Evolutionary conservation across 2,797 vertebrate species (phyloP), one percentile per base, ranked within the genome.

Genomic region (Poeciliopsis gracilis): DNA sequence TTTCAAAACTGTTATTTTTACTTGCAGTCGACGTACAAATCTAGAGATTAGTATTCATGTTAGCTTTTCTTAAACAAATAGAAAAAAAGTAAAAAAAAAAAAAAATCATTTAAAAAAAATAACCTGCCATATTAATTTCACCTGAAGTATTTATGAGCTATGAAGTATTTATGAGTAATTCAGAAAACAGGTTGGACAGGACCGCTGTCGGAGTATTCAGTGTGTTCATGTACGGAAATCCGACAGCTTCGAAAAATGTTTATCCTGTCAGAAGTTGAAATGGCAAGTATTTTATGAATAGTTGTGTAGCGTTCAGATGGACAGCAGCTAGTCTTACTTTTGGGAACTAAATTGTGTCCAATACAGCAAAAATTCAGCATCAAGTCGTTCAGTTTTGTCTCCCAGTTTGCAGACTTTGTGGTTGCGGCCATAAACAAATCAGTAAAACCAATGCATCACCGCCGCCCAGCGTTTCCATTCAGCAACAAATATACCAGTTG

Each of bases 1-100:
- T 63, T 63, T 36, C 16, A 36, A 10, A 20, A 15, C 1, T 36
- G 1, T 36, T 63, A 18, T 78, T 69, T 69, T 41, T 79, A 82
- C 49, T 78, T n/a, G 69, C 47, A 78, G 76, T 80, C 80, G 81
- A 49, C 83, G 81, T 51, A 10, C 7, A 51, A 51, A 23, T 51
- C 7, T 51, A 2, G 9, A 23, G 49, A 2, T 51, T 23, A 23
- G 20, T 3, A 51, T 23, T 51, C 20, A 51, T 23, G 2, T 20
- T 49, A 49, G 47, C 5, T 49, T 49, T 51, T 51, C 49, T 51
- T 51, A 51, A 51, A 23, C 2, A 51, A 23, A 51, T 8, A 46
- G 0, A 8, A 41, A 47, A 49, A 20, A 20, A 8, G 3, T 0
- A 9, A 23, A 51, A n/a, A n/a, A 30, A 30, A 30, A 30, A 30